Percentiles rank a stretch among this genome's conserved stretches.
Evolutionary conservation across 64 coral and sea anemone genomes (phyloP).

Genomic region (Acropora yongei): DNA sequence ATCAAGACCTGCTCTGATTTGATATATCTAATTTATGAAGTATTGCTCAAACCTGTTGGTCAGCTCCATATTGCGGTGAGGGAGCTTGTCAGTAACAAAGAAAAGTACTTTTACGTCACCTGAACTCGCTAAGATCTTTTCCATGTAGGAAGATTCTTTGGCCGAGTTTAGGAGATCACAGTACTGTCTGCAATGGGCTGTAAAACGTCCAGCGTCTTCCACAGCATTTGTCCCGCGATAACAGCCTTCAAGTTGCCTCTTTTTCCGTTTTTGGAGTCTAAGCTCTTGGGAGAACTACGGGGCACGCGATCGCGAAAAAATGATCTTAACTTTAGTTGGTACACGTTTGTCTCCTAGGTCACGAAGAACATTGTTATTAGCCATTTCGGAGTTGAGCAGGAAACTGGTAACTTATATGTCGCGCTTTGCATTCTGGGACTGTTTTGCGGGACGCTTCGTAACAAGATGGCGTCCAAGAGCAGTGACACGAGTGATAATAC

Average conservation of each 20-base stretch:
- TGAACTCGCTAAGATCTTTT: conserved; percentile 20
- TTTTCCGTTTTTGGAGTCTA: background rate
- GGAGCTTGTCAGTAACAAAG: conserved; percentile 3
- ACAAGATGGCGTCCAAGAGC: too few relatives aligned
- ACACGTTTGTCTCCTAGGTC: background rate
- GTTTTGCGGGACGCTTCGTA: too few relatives aligned
- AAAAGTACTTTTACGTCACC: conserved; percentile 12
- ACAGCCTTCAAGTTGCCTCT: conserved; percentile 2
- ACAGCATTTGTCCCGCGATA: background rate
- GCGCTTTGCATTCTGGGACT: too few relatives aligned
- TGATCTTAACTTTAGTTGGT: background rate
- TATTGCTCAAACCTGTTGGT: background rate
- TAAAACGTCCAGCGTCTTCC: conserved; percentile 5
- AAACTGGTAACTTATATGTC: too few relatives aligned
- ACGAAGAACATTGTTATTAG: background rate
- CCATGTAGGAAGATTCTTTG: background rate
- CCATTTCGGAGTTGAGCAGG: too few relatives aligned
- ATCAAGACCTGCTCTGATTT: conserved; percentile 8
- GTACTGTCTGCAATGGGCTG: conserved; percentile 17
- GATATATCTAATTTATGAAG: background rate
- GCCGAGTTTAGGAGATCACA: background rate
- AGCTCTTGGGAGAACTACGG: background rate
- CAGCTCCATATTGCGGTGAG: background rate
- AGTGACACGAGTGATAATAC: too few relatives aligned
- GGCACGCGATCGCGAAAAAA: background rate